phyloP scores from a whole-genome alignment of 2,113 vertebrate genomes.

The Rhea pennata region DNA sequence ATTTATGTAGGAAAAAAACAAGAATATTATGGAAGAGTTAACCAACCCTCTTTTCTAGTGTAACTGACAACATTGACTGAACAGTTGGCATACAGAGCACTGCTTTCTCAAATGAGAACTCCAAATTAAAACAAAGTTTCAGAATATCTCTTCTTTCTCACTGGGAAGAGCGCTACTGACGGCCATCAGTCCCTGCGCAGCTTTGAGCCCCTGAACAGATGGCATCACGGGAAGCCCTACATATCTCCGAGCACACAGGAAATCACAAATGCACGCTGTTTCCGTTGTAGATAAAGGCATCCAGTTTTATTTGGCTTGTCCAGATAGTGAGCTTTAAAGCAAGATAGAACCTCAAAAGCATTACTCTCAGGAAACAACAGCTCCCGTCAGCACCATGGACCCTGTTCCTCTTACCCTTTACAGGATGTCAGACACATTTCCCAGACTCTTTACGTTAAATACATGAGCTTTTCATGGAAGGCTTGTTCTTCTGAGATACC shows the following conservation, averaged over 20 bases:
- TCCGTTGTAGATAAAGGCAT: neutral
- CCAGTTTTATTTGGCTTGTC: neutral
- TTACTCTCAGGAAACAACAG: neutral
- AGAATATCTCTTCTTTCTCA: neutral
- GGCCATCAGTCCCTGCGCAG: rapidly evolving
- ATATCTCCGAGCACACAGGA: neutral
- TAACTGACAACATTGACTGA: neutral
- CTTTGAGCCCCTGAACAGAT: neutral
- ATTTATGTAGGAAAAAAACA: neutral
- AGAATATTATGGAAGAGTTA: neutral
- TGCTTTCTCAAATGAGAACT: neutral
- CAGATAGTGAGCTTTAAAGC: neutral
- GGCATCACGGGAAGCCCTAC: rapidly evolving
- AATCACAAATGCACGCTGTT: neutral
- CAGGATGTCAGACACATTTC: neutral
- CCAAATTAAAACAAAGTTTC: neutral
- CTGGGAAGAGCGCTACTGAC: neutral
- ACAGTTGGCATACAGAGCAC: neutral
- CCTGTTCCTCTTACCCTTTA: neutral
- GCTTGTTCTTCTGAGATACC: neutral
- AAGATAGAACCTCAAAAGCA: neutral
- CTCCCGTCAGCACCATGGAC: neutral
- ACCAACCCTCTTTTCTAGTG: neutral
- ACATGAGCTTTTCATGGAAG: neutral
- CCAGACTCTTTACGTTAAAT: neutral